phyloP scores from a whole-genome alignment of 2,113 vertebrate genomes.

The Amazona vittata region DNA sequence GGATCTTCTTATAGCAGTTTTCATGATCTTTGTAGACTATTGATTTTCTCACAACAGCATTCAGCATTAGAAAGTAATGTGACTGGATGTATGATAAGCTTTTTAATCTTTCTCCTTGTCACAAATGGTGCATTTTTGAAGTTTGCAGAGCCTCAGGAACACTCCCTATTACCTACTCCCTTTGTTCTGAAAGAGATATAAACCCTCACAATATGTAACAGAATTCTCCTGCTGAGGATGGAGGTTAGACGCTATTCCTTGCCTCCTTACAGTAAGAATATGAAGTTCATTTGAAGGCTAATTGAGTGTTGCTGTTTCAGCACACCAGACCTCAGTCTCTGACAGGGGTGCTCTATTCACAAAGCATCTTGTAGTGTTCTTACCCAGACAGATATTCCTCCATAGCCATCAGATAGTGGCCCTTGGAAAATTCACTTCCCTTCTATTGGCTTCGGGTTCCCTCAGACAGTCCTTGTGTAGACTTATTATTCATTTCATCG shows the following conservation, averaged over 20 bases:
- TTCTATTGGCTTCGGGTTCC: neutral
- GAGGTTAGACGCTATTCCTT: neutral
- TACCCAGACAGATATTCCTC: neutral
- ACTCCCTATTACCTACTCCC: neutral
- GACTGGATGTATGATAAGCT: neutral
- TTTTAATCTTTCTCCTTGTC: neutral
- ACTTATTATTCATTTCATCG: neutral
- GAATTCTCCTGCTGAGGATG: neutral
- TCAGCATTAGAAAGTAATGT: neutral
- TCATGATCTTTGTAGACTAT: neutral
- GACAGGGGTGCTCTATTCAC: neutral
- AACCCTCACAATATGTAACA: neutral
- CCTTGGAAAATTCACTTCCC: neutral
- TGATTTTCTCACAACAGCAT: neutral
- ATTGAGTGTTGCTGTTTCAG: neutral
- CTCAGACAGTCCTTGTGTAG: neutral
- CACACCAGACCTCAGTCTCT: neutral
- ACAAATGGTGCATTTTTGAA: neutral
- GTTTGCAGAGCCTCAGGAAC: neutral
- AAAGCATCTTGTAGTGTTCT: neutral
- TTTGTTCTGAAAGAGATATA: neutral
- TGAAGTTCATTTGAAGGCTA: neutral
- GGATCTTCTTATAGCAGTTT: neutral
- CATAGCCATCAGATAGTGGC: neutral
- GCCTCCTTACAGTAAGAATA: neutral